phyloP scores from a whole-genome alignment of 1,140 invertebrate species.

The Olivierus martensii region DNA sequence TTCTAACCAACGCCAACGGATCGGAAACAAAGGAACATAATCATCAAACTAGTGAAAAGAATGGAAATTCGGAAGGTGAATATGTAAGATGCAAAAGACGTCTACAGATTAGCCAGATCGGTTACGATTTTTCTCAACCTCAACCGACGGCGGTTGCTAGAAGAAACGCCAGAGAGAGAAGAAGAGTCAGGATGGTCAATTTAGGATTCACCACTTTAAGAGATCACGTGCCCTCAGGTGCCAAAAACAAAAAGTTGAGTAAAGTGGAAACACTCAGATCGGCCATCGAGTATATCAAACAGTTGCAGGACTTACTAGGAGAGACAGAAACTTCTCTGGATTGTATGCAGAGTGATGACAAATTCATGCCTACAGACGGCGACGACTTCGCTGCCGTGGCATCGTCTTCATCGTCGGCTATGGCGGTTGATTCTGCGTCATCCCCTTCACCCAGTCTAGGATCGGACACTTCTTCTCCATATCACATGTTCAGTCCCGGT shows the following conservation, averaged over 20 bases:
- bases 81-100: too few relatives aligned
- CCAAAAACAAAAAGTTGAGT: conserved; percentile 68
- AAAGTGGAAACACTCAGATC: conserved; percentile 86
- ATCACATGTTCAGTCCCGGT: neutral
- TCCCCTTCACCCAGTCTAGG: neutral
- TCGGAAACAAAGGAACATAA: too few relatives aligned
- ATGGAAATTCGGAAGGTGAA: too few relatives aligned
- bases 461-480: neutral
- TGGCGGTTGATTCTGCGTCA: neutral
- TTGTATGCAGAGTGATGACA: too few relatives aligned
- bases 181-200: conserved; percentile 32
- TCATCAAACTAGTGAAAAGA: too few relatives aligned
- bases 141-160: conserved; percentile 26
- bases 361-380: too few relatives aligned
- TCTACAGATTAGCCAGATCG: too few relatives aligned
- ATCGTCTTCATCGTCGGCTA: too few relatives aligned
- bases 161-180: conserved; percentile 34
- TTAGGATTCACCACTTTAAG: conserved; percentile 19
- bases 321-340: too few relatives aligned
- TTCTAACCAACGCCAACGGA: too few relatives aligned
- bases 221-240: conserved; percentile 29
- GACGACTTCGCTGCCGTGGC: too few relatives aligned
- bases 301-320: conserved; percentile 44
- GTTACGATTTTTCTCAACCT: conserved; percentile 4
- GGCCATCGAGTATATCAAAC: conserved; percentile 83